Evolutionary conservation across 1,140 invertebrate species (phyloP), one percentile per base, ranked within the genome.

Genomic region (Nephila pilipes): DNA sequence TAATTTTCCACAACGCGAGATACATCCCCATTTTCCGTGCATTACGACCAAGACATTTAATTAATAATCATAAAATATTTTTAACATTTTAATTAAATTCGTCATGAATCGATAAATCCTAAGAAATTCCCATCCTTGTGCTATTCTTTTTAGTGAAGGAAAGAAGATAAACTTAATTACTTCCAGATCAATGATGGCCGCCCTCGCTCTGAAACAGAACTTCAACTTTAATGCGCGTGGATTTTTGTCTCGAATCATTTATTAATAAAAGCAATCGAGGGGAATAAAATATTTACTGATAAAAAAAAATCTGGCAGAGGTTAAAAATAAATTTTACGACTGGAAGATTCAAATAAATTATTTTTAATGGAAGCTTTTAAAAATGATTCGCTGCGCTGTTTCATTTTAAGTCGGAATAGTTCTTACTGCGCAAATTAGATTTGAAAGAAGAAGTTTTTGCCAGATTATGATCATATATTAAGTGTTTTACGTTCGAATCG

Each of bases 31-130:
- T 29, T 4, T 75, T 4, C 16, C 25, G 20, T 32, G 69, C 29
- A 36, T 75, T 75, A 75, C 32, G 25, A 36, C 32, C 14, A 36
- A 75, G 12, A 75, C 29, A 75, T 75, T 29, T 75, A 75, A 75
- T 75, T 75, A 75, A 75, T 75, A 29, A 75, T 75, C 69, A 75
- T 75, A 32, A 75, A 75, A 75, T 75, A 75, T 75, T 75, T 75
- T 75, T 75, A 75, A 75, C 69, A 75, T 75, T 75, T 75, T 75
- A 75, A 75, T 75, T 75, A 75, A 75, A 75, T 75, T 75, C 32
- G 32, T 75, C 69, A 29, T 29, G 18, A 75, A 75, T 75, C 69
- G 36, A 75, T 75, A 75, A 36, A 75, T 75, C 32, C 69, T 25
- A 75, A 75, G 69, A 75, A 75, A 75, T 75, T 75, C 69, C 69